Evolutionary conservation across 2,888 invertebrate genomes (phyloP), one percentile per base, ranked within the genome.

Genomic region (Acanthosepion lycidas): DNA sequence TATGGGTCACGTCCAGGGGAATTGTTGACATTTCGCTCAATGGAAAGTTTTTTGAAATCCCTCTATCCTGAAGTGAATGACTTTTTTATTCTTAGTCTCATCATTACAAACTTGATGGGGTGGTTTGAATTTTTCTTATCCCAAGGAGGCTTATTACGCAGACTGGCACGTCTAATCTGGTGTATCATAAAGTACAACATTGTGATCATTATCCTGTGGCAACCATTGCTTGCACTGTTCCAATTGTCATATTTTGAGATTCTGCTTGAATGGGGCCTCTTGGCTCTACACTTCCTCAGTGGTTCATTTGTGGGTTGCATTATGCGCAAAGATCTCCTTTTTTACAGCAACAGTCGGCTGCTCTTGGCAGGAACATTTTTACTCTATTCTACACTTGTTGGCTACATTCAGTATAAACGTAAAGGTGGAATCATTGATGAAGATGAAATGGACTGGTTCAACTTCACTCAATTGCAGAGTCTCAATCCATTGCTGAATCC

Each of bases 51-150:
- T 95, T 96, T 98, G 51, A 97, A 97, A 95, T 97, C 97, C 78
- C 96, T 98, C 8, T 97, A 97, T 95, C 98, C 98, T 6, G 98
- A 98, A 96, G 97, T 97, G 95, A 98, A 98, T 96, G 98, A 98
- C 96, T 96, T 98, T 28, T 98, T 98, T 96, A 96, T 98, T 23
- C 96, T 97, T 94, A 97, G 97, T 95, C 96, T 98, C 91, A 95
- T 97, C 42, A 94, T 98, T 26, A 97, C 97, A 94, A 98, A 98
- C 96, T 96, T 97, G 95, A 96, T 97, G 59, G 97, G 97, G 28
- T 96, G 97, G 94, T 96, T 98, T 95, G 97, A 98, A 95, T 96
- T 98, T 48, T 97, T 97, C 95, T 96, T 97, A 95, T 95, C 97
- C n/a, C 96, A 97, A 49, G 97, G 97, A 78, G 96, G 97, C 51